These are phyloP conservation scores for Styela clava DNA, from an alignment of 23 tunicate species.

Conservation along the genomic window DNA sequence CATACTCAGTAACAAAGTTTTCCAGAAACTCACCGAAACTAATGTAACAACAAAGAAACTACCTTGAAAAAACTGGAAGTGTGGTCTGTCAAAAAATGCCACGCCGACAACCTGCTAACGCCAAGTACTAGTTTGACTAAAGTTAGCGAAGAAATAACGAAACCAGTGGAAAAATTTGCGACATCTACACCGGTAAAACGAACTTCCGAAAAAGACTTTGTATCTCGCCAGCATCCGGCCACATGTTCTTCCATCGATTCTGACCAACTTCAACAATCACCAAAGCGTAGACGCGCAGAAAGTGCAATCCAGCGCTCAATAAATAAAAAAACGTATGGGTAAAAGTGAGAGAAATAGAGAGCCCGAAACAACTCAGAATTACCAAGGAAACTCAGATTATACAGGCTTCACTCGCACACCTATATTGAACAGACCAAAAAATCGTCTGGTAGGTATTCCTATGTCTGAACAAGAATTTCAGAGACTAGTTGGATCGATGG, in stretches of 20 bases:
- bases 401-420: background rate
- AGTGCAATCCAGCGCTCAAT: no score
- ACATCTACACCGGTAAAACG: background rate
- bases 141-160: background rate
- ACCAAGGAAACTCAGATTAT: background rate
- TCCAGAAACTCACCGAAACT: background rate
- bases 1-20: no score
- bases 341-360: background rate
- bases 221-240: no score
- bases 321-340: background rate
- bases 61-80: background rate
- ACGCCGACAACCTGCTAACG: background rate
- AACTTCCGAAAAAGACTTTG: no score
- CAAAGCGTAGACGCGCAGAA: no score
- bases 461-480: conserved; percentile 39
- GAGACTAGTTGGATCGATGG: conserved; percentile 18
- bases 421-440: background rate
- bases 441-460: conserved; percentile 43
- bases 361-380: background rate
- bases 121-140: background rate
- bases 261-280: no score
- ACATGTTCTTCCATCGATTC: no score
- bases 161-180: no score
- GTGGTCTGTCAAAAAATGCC: background rate
- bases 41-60: no score